These are phyloP conservation scores for Branchinecta sandiegonensis DNA, from an alignment of 2,888 invertebrate genomes.

Conservation along the genomic window DNA sequence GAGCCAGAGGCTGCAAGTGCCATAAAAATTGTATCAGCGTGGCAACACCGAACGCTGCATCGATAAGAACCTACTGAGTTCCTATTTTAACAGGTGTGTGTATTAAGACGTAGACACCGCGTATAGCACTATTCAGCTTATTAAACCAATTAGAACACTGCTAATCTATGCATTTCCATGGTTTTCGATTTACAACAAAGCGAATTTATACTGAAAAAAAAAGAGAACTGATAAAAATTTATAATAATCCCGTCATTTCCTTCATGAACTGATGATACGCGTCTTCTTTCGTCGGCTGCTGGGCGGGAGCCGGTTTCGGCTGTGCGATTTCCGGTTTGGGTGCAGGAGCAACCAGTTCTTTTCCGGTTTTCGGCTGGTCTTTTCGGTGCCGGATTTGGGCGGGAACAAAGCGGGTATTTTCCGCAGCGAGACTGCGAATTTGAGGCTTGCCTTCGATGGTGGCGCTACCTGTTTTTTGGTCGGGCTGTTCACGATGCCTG, in stretches of 20 bases:
- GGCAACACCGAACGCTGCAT: too few species aligned
- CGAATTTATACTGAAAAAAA: neutral
- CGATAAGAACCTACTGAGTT: too few species aligned
- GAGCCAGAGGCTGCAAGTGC: too few species aligned
- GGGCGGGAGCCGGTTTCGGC: conserved; percentile 24
- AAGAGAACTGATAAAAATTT: conserved; percentile 26
- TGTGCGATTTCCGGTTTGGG: neutral
- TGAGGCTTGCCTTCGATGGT: conserved; percentile 95
- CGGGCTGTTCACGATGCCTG: conserved; percentile 21
- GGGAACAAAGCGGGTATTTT: conserved; percentile 88
- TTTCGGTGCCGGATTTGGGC: conserved; percentile 40
- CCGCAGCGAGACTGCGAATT: conserved; percentile 79
- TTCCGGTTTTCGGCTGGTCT: conserved; percentile 12
- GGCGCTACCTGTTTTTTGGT: conserved; percentile 35
- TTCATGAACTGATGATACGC: conserved; percentile 98
- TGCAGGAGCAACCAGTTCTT: neutral
- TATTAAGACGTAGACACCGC: too few species aligned
- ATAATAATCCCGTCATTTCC: conserved; percentile 89
- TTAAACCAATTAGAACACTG: too few species aligned
- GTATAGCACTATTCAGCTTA: too few species aligned
- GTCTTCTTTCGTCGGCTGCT: conserved; percentile 72
- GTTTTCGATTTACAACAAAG: too few species aligned
- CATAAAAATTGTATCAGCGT: too few species aligned
- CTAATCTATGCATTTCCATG: too few species aligned
- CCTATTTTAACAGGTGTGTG: too few species aligned